phyloP scores from a whole-genome alignment of 2,888 invertebrate species.

The Nephrotoma flavescens region DNA sequence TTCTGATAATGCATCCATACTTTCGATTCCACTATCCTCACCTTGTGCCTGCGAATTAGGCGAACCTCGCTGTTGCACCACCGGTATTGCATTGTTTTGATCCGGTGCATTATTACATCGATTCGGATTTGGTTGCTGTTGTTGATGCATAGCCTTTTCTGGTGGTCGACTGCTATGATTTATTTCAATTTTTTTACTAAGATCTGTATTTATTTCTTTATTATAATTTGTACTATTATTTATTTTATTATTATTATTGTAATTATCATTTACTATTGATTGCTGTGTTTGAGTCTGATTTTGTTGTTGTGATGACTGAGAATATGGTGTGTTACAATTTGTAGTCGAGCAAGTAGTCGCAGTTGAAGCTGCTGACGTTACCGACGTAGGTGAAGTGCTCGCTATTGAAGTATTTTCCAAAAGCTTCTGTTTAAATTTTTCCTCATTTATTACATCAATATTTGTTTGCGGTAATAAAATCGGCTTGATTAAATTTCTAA shows the following conservation, averaged over 20 bases:
- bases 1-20: constrained; percentile 86
- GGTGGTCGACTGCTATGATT: constrained; percentile 5
- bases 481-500: constrained; percentile 19
- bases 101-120: constrained; percentile 6
- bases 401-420: constrained; percentile 27
- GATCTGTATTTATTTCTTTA: background rate
- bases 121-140: background rate
- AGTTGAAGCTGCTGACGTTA: background rate
- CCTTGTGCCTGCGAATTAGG: constrained; percentile 46
- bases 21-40: constrained; percentile 83
- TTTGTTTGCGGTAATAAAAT: constrained; percentile 29
- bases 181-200: constrained; percentile 4
- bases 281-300: background rate
- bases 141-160: background rate
- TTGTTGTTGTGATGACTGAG: background rate
- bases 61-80: constrained; percentile 24
- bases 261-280: background rate
- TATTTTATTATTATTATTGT: constrained; percentile 3
- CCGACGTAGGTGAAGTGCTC: background rate
- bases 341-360: background rate
- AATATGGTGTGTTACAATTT: background rate
- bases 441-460: constrained; percentile 33
- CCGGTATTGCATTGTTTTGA: constrained; percentile 14
- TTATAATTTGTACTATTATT: constrained; percentile 5
- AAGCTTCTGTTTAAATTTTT: constrained; percentile 42